Conservation (phyloP, 2,888 invertebrate species). For the Anorthoa munda region DNA sequence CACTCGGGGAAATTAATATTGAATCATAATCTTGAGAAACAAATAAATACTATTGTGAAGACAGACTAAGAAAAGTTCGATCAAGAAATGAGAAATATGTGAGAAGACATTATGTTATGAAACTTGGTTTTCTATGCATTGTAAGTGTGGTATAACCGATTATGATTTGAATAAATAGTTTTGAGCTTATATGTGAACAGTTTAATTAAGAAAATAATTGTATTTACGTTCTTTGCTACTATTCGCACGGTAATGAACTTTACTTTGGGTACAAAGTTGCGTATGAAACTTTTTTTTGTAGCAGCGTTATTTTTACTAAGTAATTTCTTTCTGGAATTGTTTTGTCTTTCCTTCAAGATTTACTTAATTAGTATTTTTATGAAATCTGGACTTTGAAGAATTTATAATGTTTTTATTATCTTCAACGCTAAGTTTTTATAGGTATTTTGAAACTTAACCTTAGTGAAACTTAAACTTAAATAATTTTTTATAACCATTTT, state of each 20-base stretch:
- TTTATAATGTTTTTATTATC: neutral
- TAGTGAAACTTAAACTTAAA: too few species aligned
- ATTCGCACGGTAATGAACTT: conserved; percentile 14
- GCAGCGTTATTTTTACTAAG: neutral
- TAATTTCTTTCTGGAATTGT: neutral
- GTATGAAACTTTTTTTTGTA: neutral
- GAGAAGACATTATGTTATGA: conserved; percentile 47
- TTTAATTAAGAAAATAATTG: neutral
- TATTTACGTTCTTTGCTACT: neutral
- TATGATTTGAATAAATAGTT: neutral
- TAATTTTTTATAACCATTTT: too few species aligned
- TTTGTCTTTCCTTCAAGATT: neutral
- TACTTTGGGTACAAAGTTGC: neutral
- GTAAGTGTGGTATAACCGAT: conserved; percentile 28
- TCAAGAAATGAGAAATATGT: conserved; percentile 47
- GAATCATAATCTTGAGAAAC: conserved; percentile 49
- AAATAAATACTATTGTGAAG: conserved; percentile 6
- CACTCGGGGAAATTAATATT: conserved; percentile 34
- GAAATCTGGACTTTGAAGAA: neutral
- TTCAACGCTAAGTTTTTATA: too few species aligned
- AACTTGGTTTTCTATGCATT: conserved; percentile 48
- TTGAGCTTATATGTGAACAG: conserved; percentile 24
- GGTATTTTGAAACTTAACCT: too few species aligned
- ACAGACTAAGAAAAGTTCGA: conserved; percentile 29
- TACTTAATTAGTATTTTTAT: neutral